Percentiles rank a stretch among this genome's conserved stretches.
Conservation (phyloP, 2,113 vertebrate species). For the Tiliqua scincoides region DNA sequence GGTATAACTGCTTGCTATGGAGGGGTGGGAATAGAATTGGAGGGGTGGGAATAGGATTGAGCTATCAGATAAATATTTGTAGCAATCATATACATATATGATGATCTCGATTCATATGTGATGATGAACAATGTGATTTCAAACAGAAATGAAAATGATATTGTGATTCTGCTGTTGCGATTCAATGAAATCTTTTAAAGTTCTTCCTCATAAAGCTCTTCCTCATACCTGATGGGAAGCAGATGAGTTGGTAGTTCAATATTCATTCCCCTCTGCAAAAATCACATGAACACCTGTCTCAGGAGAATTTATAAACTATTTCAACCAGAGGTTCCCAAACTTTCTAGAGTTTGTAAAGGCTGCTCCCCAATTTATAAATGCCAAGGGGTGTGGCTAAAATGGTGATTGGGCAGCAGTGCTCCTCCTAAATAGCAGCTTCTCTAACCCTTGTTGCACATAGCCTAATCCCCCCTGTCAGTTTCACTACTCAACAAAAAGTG, state of each 20-base stretch:
- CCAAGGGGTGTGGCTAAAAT: too few species aligned
- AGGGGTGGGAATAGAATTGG: too few species aligned
- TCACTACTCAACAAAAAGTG: too few species aligned
- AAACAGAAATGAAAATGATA: not conserved
- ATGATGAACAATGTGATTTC: not conserved
- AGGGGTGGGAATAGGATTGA: too few species aligned
- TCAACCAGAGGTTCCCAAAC: too few species aligned
- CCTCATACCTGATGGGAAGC: not conserved
- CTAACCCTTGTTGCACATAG: too few species aligned
- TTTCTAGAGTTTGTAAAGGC: too few species aligned
- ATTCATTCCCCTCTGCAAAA: not conserved
- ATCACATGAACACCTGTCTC: not conserved
- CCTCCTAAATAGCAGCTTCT: too few species aligned
- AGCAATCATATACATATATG: not conserved
- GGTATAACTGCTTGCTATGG: too few species aligned
- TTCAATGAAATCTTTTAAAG: not conserved
- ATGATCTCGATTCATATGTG: not conserved
- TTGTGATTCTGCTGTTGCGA: not conserved
- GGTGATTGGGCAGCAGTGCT: too few species aligned
- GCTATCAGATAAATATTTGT: not conserved
- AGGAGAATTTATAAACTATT: not conserved
- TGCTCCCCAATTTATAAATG: too few species aligned
- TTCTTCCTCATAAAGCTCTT: not conserved
- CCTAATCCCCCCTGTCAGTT: too few species aligned
- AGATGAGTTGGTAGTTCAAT: not conserved